These are phyloP conservation scores for Cossypha heuglini DNA, from an alignment of 2,797 vertebrate species.

Conservation along the genomic window DNA sequence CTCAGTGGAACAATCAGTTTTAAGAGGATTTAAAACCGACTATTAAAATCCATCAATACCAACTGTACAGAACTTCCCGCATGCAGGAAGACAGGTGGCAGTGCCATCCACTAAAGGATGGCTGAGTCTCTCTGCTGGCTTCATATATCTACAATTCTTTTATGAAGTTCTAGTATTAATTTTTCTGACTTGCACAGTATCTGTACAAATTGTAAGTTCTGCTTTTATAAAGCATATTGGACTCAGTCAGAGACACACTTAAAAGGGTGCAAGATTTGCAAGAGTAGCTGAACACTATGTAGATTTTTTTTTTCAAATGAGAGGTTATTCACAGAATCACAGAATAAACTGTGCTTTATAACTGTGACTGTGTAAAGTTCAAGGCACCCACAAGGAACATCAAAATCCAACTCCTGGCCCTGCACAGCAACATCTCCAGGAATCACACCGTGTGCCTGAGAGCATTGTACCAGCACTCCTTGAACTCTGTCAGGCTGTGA, in stretches of 20 bases:
- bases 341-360: background rate
- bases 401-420: rapidly evolving
- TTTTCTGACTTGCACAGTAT: background rate
- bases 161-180: background rate
- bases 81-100: background rate
- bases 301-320: background rate
- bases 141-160: background rate
- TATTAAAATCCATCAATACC: background rate
- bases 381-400: background rate
- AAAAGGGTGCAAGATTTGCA: background rate
- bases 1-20: background rate
- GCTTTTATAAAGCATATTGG: background rate
- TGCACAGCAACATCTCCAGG: too few relatives aligned
- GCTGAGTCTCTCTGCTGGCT: background rate
- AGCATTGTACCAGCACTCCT: too few relatives aligned
- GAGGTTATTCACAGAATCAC: background rate
- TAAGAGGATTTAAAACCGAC: background rate
- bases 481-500: rapidly evolving
- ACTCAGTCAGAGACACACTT: background rate
- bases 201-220: background rate
- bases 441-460: background rate
- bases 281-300: background rate
- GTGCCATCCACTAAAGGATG: rapidly evolving
- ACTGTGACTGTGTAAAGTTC: background rate
- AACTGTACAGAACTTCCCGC: background rate